A percentile compares a stretch with the other conserved stretches of the same genome.
These are phyloP conservation scores for Drosophila diplacantha DNA, from an alignment of 2,888 invertebrate genomes.

Conservation along the genomic window DNA sequence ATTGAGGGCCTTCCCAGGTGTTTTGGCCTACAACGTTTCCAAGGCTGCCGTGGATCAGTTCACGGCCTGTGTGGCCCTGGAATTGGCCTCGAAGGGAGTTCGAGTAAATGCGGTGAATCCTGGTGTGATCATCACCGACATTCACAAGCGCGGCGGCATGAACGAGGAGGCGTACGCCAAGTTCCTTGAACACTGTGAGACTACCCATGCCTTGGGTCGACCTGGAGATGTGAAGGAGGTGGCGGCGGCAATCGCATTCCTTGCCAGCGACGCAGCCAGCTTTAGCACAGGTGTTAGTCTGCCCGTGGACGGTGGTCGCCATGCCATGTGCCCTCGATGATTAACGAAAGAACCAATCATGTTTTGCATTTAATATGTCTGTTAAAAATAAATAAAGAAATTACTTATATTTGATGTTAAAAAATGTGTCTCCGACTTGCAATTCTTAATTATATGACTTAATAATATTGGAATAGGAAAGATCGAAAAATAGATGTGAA, in stretches of 20 bases:
- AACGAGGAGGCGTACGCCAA: constrained; percentile 85
- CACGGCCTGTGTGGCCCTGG: constrained; percentile 92
- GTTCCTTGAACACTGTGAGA: constrained; percentile 88
- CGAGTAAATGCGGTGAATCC: constrained; percentile 95
- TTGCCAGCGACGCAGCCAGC: constrained; percentile 86
- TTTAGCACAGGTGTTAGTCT: constrained; percentile 86
- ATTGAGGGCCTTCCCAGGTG: constrained; percentile 89
- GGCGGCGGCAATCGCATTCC: constrained; percentile 90
- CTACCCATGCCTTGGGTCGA: constrained; percentile 93
- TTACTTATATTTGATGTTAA: not conserved
- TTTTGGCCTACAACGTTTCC: constrained; percentile 94
- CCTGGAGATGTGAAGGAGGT: constrained; percentile 91
- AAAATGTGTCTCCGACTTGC: not conserved
- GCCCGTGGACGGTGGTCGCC: constrained; percentile 83
- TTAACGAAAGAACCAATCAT: not conserved
- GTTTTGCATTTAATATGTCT: constrained; percentile 35
- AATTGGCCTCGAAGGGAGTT: constrained; percentile 86
- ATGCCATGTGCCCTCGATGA: constrained; percentile 84
- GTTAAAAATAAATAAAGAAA: not conserved
- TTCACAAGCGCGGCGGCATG: constrained; percentile 89
- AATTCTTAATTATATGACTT: not conserved
- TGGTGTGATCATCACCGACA: constrained; percentile 92
- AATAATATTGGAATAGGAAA: not conserved
- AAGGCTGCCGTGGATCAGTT: constrained; percentile 97
- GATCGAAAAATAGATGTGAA: not conserved